Percentiles rank a stretch among this genome's conserved stretches.
Evolutionary conservation across 2,113 vertebrate genomes (phyloP).

Genomic region (Caranx melampygus): DNA sequence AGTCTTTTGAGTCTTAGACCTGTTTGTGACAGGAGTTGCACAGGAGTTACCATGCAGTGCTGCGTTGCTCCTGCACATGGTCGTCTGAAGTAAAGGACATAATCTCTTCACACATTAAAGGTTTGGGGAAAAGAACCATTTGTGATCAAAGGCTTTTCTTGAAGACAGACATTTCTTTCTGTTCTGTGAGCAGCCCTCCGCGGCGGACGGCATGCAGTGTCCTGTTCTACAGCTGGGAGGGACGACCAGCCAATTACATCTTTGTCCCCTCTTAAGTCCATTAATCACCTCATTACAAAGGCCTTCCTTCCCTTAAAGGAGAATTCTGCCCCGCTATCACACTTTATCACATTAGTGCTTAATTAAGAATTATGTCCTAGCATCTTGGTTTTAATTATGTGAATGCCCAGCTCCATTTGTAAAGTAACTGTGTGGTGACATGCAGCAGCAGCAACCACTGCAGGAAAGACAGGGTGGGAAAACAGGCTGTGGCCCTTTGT

Average conservation of each 20-base stretch:
- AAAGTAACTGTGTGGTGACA: conserved; percentile 73
- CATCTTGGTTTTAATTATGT: conserved; percentile 91
- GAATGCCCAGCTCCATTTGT: conserved; percentile 84
- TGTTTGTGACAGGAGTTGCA: not conserved
- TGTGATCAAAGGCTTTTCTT: conserved; percentile 19
- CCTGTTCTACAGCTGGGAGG: conserved; percentile 63
- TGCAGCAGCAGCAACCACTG: conserved; percentile 51
- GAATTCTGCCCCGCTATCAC: conserved; percentile 77
- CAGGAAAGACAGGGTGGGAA: conserved; percentile 45
- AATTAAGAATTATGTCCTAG: conserved; percentile 93
- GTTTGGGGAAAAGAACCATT: not conserved
- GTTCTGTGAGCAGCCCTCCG: conserved; percentile 28
- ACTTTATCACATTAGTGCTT: conserved; percentile 92
- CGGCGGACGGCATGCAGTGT: conserved; percentile 45
- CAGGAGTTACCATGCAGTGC: not conserved
- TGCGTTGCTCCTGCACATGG: not conserved
- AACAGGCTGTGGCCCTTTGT: conserved; percentile 70
- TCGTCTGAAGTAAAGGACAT: not conserved
- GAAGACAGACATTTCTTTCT: conserved; percentile 26
- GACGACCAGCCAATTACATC: conserved; percentile 84
- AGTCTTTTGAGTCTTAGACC: not conserved
- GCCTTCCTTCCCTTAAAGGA: conserved; percentile 79
- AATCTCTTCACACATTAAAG: conserved; percentile 29
- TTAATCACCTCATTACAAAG: conserved; percentile 88
- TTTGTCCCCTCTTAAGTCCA: conserved; percentile 80